These are phyloP conservation scores for Naja naja DNA, from an alignment of 2,113 vertebrate species.

Conservation along the genomic window DNA sequence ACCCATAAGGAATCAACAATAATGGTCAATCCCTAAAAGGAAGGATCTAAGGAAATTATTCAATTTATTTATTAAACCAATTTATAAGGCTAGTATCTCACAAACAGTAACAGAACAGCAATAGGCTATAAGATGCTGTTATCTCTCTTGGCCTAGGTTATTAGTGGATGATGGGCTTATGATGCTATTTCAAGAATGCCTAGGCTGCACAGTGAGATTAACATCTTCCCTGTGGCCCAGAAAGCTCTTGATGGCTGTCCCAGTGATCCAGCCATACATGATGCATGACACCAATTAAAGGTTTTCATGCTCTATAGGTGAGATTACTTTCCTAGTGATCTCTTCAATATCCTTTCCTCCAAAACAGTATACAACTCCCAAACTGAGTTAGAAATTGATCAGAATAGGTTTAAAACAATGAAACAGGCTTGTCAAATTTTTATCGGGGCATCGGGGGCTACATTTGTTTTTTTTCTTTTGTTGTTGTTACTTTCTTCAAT, in stretches of 20 bases:
- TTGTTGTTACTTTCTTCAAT: background rate
- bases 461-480: background rate
- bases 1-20: background rate
- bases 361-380: background rate
- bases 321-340: background rate
- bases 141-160: background rate
- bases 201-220: conserved; percentile 21
- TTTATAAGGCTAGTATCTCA: background rate
- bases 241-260: background rate
- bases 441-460: background rate
- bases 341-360: background rate
- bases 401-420: background rate
- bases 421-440: background rate
- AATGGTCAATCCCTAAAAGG: background rate
- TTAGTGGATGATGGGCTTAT: conserved; percentile 10
- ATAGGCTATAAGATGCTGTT: background rate
- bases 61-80: background rate
- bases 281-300: background rate
- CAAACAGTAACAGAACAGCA: background rate
- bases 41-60: background rate
- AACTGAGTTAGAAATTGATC: background rate
- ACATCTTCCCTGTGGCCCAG: conserved; percentile 2
- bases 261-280: background rate
- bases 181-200: conserved; percentile 20
- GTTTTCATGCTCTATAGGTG: background rate